Base-by-base conservation (phyloP, 2,888 invertebrate species). In the Seira musarum region DNA sequence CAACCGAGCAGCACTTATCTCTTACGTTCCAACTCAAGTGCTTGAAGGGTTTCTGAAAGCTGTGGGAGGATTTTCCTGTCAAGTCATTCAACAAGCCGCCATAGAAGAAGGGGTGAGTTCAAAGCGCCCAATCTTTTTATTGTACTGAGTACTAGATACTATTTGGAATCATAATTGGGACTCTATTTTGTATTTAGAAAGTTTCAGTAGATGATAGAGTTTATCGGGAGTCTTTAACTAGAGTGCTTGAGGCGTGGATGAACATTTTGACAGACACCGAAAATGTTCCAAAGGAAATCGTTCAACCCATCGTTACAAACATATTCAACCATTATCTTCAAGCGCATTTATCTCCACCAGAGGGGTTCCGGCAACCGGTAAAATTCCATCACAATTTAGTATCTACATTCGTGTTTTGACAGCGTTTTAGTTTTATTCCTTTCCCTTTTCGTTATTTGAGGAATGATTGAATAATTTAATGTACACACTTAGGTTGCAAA, bases 331-430 rank as follows among this genome's bases (percentile, higher is more conserved):
- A 90, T 92, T 88, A 92, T 96, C 83, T 95, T 96, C 88, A 93
- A 94, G 88, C 93, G 87, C 93, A 96, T 88, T 89, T 97, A 82
- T 93, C 94, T 6, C 93, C 95, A 0, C 96, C 96, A 0, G 94
- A 95, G 88, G 96, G 94, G 25, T 90, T 90, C 60, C 90, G 94
- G 84, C 89, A 91, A 2, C 90, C 90, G 75, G 91, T 92, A 30
- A 30, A n/a, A n/a, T n/a, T n/a, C n/a, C n/a, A n/a, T n/a, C n/a
- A n/a, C n/a, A n/a, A n/a, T n/a, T n/a, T n/a, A n/a, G n/a, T n/a
- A n/a, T n/a, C n/a, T n/a, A n/a, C n/a, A n/a, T n/a, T n/a, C n/a
- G n/a, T n/a, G n/a, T n/a, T n/a, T n/a, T n/a, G n/a, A n/a, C n/a
- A n/a, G n/a, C n/a, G n/a, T n/a, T n/a, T n/a, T n/a, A n/a, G n/a